phyloP scores from a whole-genome alignment of 2,797 vertebrate genomes.

The Gouania willdenowi region DNA sequence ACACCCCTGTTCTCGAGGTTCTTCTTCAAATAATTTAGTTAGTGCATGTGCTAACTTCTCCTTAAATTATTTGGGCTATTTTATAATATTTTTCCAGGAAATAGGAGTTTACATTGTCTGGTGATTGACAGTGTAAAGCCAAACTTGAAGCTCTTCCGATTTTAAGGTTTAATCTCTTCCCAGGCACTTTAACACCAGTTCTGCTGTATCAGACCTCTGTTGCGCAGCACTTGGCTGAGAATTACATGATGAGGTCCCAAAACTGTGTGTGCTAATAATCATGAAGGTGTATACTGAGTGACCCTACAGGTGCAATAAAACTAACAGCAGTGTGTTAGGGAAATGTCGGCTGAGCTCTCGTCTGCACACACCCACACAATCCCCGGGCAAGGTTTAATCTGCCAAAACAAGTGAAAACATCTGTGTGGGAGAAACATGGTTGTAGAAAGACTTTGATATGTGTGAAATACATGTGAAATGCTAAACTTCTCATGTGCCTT shows the following conservation, averaged over 20 bases:
- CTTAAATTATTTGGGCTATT: no score
- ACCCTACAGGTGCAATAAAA: constrained; percentile 54
- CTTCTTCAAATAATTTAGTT: no score
- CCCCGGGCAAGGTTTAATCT: constrained; percentile 51
- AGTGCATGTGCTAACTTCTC: no score
- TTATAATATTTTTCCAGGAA: no score
- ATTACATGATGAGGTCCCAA: constrained; percentile 25
- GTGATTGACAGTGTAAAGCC: no score
- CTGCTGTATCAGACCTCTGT: constrained; percentile 10
- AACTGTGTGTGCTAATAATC: constrained; percentile 49
- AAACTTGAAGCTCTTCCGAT: no score
- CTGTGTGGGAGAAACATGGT: constrained; percentile 34
- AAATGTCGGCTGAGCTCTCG: constrained; percentile 43
- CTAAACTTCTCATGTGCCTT: constrained; percentile 16
- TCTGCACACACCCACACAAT: constrained; percentile 49
- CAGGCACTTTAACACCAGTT: constrained; percentile 9
- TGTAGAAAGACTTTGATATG: constrained; percentile 21
- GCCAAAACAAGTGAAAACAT: constrained; percentile 49
- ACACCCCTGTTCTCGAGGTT: no score
- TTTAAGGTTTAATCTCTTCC: no score
- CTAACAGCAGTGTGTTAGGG: constrained; percentile 35
- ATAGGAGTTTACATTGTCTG: no score
- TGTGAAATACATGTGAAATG: constrained; percentile 16
- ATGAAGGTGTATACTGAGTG: constrained; percentile 52
- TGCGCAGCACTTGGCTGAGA: constrained; percentile 15